Conservation (phyloP, 2,797 vertebrate species). For the Rachycentron canadum region DNA sequence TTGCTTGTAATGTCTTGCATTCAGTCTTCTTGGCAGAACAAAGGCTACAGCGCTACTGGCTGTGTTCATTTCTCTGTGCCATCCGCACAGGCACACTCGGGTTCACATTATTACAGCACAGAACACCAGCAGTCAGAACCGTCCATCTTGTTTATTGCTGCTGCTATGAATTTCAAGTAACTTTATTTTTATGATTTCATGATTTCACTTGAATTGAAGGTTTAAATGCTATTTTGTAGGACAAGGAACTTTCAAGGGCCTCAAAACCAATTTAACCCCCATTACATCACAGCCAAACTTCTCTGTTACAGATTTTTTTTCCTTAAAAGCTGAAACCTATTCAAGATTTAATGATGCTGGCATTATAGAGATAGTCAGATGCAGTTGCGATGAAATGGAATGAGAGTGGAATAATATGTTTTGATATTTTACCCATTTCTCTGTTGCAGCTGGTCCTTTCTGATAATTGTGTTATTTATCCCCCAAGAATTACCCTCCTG, state of each 20-base stretch:
- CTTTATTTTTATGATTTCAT: slow-evolving; percentile 33
- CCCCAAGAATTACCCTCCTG: neutral
- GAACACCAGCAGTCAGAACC: slow-evolving; percentile 28
- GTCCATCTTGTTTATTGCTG: slow-evolving; percentile 42
- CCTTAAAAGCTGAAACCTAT: slow-evolving; percentile 22
- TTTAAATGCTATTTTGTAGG: slow-evolving; percentile 41
- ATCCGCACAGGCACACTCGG: slow-evolving; percentile 34
- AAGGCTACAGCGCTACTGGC: slow-evolving; percentile 30
- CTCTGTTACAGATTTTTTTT: neutral
- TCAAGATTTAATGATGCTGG: slow-evolving; percentile 8
- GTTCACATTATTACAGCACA: slow-evolving; percentile 33
- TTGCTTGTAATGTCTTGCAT: slow-evolving; percentile 58
- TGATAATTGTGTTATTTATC: slow-evolving; percentile 7
- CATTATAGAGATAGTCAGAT: slow-evolving; percentile 7
- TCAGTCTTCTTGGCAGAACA: slow-evolving; percentile 60
- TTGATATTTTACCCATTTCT: neutral
- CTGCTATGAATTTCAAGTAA: slow-evolving; percentile 24
- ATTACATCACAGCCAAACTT: slow-evolving; percentile 21
- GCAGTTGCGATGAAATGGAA: slow-evolving; percentile 7
- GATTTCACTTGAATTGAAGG: slow-evolving; percentile 34
- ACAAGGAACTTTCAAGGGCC: slow-evolving; percentile 16
- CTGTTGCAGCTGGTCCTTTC: slow-evolving; percentile 1
- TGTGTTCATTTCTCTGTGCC: slow-evolving; percentile 47
- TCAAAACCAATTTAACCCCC: slow-evolving; percentile 19
- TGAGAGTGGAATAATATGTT: slow-evolving; percentile 8